Percentiles rank a stretch among this genome's conserved stretches.
Conservation (phyloP, 2,797 vertebrate genomes). For the Strix occidentalis region DNA sequence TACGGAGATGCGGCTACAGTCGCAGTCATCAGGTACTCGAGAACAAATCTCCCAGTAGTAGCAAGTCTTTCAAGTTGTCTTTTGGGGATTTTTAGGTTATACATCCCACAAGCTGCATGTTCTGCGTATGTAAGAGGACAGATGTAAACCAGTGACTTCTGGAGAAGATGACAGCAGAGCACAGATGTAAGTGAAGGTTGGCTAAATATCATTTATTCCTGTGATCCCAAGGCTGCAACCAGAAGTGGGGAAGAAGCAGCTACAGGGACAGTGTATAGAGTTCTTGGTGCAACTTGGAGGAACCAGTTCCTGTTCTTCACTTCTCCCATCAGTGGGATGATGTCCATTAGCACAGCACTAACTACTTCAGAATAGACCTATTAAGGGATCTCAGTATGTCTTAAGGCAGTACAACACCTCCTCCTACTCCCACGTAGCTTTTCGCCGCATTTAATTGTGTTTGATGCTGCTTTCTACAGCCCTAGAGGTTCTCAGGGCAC, state of each 20-base stretch:
- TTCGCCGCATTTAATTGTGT: accelerated
- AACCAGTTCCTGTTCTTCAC: neutral
- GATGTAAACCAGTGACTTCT: neutral
- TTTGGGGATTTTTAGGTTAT: neutral
- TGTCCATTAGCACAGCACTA: neutral
- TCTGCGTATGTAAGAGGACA: neutral
- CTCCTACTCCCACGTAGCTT: neutral
- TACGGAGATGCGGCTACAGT: neutral
- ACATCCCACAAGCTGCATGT: neutral
- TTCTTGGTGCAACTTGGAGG: neutral
- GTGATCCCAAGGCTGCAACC: neutral
- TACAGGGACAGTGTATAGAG: neutral
- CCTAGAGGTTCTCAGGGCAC: neutral
- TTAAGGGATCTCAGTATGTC: neutral
- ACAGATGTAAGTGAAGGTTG: neutral
- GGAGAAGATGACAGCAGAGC: neutral
- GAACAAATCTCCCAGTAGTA: neutral
- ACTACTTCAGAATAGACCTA: neutral
- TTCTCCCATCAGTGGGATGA: neutral
- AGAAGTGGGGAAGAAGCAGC: neutral
- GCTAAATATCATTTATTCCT: neutral
- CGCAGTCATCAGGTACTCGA: neutral
- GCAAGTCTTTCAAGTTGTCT: neutral
- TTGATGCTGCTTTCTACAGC: neutral
- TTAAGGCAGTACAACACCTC: neutral